Conservation (phyloP, 2,113 vertebrate genomes). For the Addax nasomaculatus region DNA sequence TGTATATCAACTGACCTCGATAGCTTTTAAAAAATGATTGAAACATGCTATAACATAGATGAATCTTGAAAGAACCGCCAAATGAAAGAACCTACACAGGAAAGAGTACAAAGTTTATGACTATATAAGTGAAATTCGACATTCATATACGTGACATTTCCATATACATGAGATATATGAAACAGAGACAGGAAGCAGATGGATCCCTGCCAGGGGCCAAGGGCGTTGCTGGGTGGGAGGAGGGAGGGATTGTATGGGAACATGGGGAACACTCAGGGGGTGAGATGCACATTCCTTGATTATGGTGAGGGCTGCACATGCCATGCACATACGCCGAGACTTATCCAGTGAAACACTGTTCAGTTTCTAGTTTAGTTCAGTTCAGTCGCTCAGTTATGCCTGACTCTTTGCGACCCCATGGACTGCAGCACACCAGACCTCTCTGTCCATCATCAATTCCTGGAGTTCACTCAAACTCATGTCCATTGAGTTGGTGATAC, state of each 20-base stretch:
- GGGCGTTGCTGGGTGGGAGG: background rate
- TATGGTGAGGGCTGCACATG: accelerated
- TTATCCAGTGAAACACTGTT: background rate
- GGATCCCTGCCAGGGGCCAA: too few relatives aligned
- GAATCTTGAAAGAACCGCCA: background rate
- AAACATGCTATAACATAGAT: too few relatives aligned
- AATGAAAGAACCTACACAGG: background rate
- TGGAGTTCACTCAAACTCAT: background rate
- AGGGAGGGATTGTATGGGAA: accelerated
- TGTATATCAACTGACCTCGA: background rate
- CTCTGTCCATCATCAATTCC: background rate
- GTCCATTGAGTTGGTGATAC: background rate
- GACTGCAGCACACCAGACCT: background rate
- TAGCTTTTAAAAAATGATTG: background rate
- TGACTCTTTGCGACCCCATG: background rate
- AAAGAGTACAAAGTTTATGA: too few relatives aligned
- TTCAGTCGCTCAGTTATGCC: background rate
- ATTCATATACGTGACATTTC: background rate
- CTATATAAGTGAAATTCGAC: background rate
- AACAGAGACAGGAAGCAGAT: background rate
- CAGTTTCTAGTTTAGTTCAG: background rate
- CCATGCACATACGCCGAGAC: accelerated
- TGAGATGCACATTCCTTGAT: too few relatives aligned
- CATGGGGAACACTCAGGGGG: too few relatives aligned
- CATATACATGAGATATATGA: background rate